Conservation (phyloP, 2,888 invertebrate genomes). For the Pandemis corylana region DNA sequence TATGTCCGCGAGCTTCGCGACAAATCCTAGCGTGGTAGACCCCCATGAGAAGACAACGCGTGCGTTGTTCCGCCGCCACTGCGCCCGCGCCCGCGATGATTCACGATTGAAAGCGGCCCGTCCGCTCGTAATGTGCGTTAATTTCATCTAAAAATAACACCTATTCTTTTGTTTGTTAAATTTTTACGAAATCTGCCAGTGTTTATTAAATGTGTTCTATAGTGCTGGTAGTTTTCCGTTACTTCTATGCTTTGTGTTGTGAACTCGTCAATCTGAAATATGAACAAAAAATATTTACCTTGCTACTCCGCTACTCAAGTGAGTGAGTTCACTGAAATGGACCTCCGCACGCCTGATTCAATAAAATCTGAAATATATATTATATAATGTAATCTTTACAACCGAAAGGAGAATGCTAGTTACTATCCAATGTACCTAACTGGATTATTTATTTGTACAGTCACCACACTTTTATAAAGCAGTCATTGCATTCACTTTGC, state of each 20-base stretch:
- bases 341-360: no score
- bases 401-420: no score
- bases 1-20: not conserved
- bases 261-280: slow-evolving; percentile 39
- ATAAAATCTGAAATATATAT: no score
- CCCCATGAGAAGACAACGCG: not conserved
- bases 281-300: no score
- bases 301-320: no score
- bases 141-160: slow-evolving; percentile 83
- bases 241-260: not conserved
- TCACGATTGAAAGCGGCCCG: slow-evolving; percentile 74
- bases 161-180: slow-evolving; percentile 79
- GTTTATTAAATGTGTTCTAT: slow-evolving; percentile 60
- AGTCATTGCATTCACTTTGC: no score
- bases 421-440: no score
- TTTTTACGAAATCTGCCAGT: slow-evolving; percentile 78
- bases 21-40: not conserved
- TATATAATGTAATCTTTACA: no score
- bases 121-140: slow-evolving; percentile 81
- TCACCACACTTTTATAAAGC: no score
- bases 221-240: slow-evolving; percentile 44
- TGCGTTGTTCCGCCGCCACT: not conserved
- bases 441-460: no score
- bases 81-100: slow-evolving; percentile 64
- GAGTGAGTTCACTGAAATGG: no score